These are phyloP conservation scores for Argyresthia goedartella DNA, from an alignment of 2,888 invertebrate species.

Conservation along the genomic window DNA sequence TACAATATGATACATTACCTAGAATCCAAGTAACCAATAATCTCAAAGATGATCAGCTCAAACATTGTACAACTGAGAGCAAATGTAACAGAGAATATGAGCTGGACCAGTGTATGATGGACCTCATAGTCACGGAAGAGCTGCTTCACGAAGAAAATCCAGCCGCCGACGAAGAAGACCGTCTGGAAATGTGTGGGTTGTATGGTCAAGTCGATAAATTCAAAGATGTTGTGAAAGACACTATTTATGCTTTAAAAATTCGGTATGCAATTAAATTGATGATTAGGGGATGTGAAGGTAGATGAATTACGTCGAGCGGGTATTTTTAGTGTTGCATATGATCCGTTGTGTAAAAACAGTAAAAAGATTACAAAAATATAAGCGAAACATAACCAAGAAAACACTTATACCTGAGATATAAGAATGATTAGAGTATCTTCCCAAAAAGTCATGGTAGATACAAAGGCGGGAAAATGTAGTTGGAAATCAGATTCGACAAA, in stretches of 20 bases:
- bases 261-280: no score
- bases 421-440: slow-evolving; percentile 88
- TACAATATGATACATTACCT: slow-evolving; percentile 75
- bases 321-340: background rate
- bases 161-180: slow-evolving; percentile 95
- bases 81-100: slow-evolving; percentile 96
- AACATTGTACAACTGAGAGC: slow-evolving; percentile 99
- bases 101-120: slow-evolving; percentile 92
- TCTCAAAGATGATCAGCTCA: slow-evolving; percentile 99
- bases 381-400: slow-evolving; percentile 4
- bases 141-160: slow-evolving; percentile 98
- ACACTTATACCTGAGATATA: slow-evolving; percentile 75
- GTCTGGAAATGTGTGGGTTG: slow-evolving; percentile 71
- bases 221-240: no score
- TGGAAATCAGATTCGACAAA: no score
- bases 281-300: background rate
- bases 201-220: background rate
- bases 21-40: slow-evolving; percentile 91
- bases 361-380: no score
- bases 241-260: no score
- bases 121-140: slow-evolving; percentile 98
- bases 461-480: no score
- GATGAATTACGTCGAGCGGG: background rate
- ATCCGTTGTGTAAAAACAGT: no score
- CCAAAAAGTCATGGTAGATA: slow-evolving; percentile 78